Evolutionary conservation across 2,113 vertebrate genomes (phyloP).

Genomic region (Carlito syrichta): DNA sequence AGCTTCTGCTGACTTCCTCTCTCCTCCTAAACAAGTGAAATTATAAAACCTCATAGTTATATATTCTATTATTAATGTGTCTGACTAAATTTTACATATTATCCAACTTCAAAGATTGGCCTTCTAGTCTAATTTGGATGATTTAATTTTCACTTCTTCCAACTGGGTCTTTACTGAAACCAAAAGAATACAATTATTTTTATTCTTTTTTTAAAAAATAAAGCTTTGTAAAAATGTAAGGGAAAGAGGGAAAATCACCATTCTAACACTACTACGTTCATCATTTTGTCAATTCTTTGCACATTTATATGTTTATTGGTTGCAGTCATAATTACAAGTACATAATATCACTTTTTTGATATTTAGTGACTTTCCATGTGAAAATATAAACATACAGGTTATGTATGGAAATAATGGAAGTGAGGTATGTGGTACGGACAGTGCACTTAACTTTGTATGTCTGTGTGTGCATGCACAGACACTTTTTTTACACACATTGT

Average conservation of each 20-base stretch:
- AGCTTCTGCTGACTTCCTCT: neutral
- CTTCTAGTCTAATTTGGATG: slow-evolving; percentile 24
- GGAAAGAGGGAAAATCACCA: neutral
- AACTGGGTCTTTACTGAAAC: neutral
- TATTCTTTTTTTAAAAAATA: slow-evolving; percentile 24
- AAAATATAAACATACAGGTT: slow-evolving; percentile 2
- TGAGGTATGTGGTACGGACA: neutral
- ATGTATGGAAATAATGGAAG: neutral
- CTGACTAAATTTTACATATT: slow-evolving; percentile 14
- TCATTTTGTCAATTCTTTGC: slow-evolving; percentile 28
- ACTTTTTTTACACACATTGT: neutral
- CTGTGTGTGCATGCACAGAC: neutral
- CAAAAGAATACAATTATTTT: slow-evolving; percentile 5
- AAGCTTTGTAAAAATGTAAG: neutral
- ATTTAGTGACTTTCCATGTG: slow-evolving; percentile 23
- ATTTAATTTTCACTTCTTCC: slow-evolving; percentile 36
- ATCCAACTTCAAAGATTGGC: neutral
- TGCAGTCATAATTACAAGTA: neutral
- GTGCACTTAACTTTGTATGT: neutral
- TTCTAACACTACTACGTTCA: neutral
- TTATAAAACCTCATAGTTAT: neutral
- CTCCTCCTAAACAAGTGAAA: slow-evolving; percentile 29
- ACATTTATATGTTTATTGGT: slow-evolving; percentile 36
- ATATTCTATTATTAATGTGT: slow-evolving; percentile 26
- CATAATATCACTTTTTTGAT: slow-evolving; percentile 13